Base-by-base conservation (phyloP, 2,113 vertebrate genomes). In the Ochotona princeps region DNA sequence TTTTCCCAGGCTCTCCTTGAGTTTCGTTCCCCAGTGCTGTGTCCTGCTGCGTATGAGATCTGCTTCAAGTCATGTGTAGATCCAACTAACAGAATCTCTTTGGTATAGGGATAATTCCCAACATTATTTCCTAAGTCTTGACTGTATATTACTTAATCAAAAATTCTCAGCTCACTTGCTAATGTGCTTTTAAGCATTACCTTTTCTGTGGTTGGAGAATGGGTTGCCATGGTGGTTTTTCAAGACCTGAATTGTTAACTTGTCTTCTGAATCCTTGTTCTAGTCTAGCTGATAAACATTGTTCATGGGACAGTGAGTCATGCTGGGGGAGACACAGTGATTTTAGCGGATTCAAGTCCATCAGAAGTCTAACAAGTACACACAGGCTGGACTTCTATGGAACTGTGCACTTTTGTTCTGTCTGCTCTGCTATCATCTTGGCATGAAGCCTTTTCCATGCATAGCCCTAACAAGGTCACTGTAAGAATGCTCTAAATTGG, bases 241-340 rank as follows among this genome's bases (percentile, higher is more conserved):
- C 90, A 90, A 92, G 30, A 87, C 47, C 35, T 83, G 87, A 79
- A 23, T 91, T 63, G 17, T 20, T 81, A 72, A 81, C 32, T 83
- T 72, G 60, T 83, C 65, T 65, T 75, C 38, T 18, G 18, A 82
- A 75, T 61, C 49, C 17, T 47, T 26, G 21, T 63, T 65, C 18
- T 0, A 65, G 60, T 49, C 12, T 28, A 74, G 30, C 54, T 87
- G 49, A 32, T 61, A 89, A 72, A 57, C n/a, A 21, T 38, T 66
- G 38, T 83, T 91, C 83, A 51, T 7, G 87, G 67, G 54, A 30
- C 10, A 83, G 5, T 81, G 78, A 93, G 23, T 90, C 83, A 83
- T 2, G 32, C 18, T 73, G 89, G 80, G 23, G 80, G 18, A 92
- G 26, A 92, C 67, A 30, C n/a, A 90, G 6, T 7, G 21, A 15